Base-by-base conservation (phyloP, 1,140 invertebrate species). In the Drosophila repletoides region DNA sequence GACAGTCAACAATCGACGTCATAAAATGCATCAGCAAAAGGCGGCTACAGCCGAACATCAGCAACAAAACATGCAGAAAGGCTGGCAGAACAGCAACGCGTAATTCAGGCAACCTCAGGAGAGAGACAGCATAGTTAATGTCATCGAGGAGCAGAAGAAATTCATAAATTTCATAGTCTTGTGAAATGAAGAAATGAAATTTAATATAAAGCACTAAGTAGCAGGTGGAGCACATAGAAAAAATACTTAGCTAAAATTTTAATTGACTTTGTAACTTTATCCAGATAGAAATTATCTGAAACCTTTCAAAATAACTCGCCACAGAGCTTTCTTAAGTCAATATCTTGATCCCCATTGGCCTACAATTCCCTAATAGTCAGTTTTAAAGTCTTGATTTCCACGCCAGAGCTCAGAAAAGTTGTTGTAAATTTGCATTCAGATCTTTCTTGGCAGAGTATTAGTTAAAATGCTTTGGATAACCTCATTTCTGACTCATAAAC, bases 1-100 rank as follows among this genome's bases (percentile, higher is more conserved):
- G 46, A 55, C 63, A 68, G 74, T 75, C 71, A 63, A 58, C 72
- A 63, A 74, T 75, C 71, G 72, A 75, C 51, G 72, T 56, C 71
- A 74, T 75, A 56, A 74, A 74, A 72, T 64, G 71, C 71, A 48
- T 26, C 24, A 43, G 52, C 38, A 43, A 53, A 53, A 41, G 52
- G 52, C 59, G 61, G 58, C 33, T 6, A 21, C 14, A 19, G 52
- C 38, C 41, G 38, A 38, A 69, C 5, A 52, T 5, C 21, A 45
- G 21, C 41, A 28, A 12, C 21, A 24, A 38, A 17, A 36, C n/a
- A n/a, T n/a, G n/a, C n/a, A n/a, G n/a, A 36, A 34, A 21, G 48
- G n/a, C 5, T 2, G 3, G 38, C n/a, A 22, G 4, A 22, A 14
- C 2, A 9, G n/a, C n/a, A n/a, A n/a, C n/a, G n/a, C n/a, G n/a